A percentile compares a stretch with the other conserved stretches of the same genome.
Conservation (phyloP, 37 sponge, comb jelly and placozoan species). For the Chondrosia reniformis region DNA sequence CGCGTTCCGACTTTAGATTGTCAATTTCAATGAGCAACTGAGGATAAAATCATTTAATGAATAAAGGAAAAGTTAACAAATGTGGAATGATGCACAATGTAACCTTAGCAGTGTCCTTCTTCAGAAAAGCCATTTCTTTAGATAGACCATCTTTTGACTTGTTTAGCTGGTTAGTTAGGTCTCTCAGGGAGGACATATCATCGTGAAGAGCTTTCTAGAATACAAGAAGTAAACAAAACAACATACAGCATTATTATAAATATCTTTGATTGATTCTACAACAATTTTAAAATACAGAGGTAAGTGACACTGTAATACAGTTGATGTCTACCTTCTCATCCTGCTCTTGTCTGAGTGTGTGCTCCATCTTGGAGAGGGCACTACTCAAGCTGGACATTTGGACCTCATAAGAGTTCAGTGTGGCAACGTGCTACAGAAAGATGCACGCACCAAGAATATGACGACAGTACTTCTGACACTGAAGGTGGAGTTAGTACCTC, state of each 20-base stretch:
- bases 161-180: slow-evolving; percentile 79
- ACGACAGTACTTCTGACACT: too few species aligned
- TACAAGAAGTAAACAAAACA: not conserved
- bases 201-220: slow-evolving; percentile 59
- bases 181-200: slow-evolving; percentile 72
- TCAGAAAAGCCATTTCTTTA: slow-evolving; percentile 58
- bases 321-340: slow-evolving; percentile 71
- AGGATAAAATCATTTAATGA: too few species aligned
- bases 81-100: not conserved
- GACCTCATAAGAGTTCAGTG: slow-evolving; percentile 59
- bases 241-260: not conserved
- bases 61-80: not conserved
- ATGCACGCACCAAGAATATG: too few species aligned
- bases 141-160: slow-evolving; percentile 61
- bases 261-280: not conserved
- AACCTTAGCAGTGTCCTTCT: slow-evolving; percentile 63
- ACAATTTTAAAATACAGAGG: not conserved
- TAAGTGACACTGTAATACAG: not conserved
- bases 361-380: slow-evolving; percentile 74
- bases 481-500: slow-evolving; percentile 17
- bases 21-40: too few species aligned
- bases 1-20: too few species aligned
- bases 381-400: slow-evolving; percentile 66
- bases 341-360: slow-evolving; percentile 61
- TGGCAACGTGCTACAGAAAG: slow-evolving; percentile 33